Base-by-base conservation (phyloP, 2,888 invertebrate species). In the Drosophila mimetica region DNA sequence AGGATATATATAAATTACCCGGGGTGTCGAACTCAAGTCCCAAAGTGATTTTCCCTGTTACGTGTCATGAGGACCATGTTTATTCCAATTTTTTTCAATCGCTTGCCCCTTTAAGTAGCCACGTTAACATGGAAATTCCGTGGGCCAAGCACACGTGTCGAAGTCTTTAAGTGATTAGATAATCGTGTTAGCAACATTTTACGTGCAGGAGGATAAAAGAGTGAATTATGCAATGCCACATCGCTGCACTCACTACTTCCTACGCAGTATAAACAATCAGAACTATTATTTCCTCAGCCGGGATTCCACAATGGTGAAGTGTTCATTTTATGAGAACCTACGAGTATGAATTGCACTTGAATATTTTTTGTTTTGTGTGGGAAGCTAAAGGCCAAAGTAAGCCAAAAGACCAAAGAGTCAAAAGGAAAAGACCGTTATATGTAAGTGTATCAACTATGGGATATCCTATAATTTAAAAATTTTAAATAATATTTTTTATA, bases 21-120 rank as follows among this genome's bases (percentile, higher is more conserved):
- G n/a, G n/a, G 20, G 3, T 20, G 16, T 55, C 22, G 16, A 14
- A 13, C 22, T 20, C 5, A 25, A 34, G 22, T 18, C 14, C 28
- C 28, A 30, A 44, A 64, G 61, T 64, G 61, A 22, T 61, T 60
- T 64, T 22, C 42, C 61, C 14, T 64, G 63, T 63, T 59, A 18
- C 20, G 60, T 28, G 34, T 41, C 22, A 13, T 18, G n/a, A 25
- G 22, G 14, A 32, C 30, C 46, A 41, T 30, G 59, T 54, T 25
- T n/a, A n/a, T n/a, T 20, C 32, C 8, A n/a, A n/a, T n/a, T 44
- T 28, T 28, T 30, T 22, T 32, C 28, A 16, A 28, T 13, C 41
- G 14, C n/a, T 48, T 25, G 13, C 34, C 39, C 47, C 42, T 30
- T 42, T 25, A 34, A 48, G 63, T 42, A 34, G 48, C 20, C 48